These are phyloP conservation scores for Hermetia illucens DNA, from an alignment of 1,140 invertebrate genomes.

Conservation along the genomic window DNA sequence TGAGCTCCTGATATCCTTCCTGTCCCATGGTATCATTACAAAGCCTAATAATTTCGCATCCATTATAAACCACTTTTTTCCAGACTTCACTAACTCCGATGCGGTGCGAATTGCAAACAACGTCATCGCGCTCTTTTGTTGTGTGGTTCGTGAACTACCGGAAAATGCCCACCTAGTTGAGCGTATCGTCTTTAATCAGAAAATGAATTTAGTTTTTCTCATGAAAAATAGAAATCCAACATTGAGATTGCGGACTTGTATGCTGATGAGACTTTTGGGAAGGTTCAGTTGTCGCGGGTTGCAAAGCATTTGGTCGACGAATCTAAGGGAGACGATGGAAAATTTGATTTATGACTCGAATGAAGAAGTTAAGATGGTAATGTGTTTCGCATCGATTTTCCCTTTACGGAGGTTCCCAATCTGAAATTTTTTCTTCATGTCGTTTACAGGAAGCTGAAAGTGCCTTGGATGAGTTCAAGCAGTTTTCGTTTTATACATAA, in stretches of 20 bases:
- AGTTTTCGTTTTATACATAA: slow-evolving; percentile 35
- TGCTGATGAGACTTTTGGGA: slow-evolving; percentile 47
- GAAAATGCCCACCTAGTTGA: slow-evolving; percentile 61
- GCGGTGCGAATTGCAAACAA: slow-evolving; percentile 49
- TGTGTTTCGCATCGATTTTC: slow-evolving; percentile 11
- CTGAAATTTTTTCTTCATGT: slow-evolving; percentile 5
- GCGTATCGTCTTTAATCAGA: slow-evolving; percentile 43
- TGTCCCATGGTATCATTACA: slow-evolving; percentile 33
- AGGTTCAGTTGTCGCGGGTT: slow-evolving; percentile 47
- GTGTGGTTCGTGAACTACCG: slow-evolving; percentile 54
- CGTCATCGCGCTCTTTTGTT: slow-evolving; percentile 47
- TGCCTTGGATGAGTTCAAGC: slow-evolving; percentile 36
- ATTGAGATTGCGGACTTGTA: slow-evolving; percentile 47
- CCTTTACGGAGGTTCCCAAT: not conserved
- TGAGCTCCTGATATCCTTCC: slow-evolving; percentile 36
- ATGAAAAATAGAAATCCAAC: slow-evolving; percentile 43
- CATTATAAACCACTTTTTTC: slow-evolving; percentile 8
- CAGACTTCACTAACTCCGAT: slow-evolving; percentile 42
- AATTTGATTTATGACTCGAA: slow-evolving; percentile 36
- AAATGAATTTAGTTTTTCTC: slow-evolving; percentile 41
- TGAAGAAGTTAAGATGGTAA: slow-evolving; percentile 35
- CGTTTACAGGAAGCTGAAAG: slow-evolving; percentile 35
- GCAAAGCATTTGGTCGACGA: slow-evolving; percentile 42
- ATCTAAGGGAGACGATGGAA: slow-evolving; percentile 37
- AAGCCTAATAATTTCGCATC: not conserved